Conservation (phyloP, 1,140 invertebrate species). For the Temnothorax longispinosus region DNA sequence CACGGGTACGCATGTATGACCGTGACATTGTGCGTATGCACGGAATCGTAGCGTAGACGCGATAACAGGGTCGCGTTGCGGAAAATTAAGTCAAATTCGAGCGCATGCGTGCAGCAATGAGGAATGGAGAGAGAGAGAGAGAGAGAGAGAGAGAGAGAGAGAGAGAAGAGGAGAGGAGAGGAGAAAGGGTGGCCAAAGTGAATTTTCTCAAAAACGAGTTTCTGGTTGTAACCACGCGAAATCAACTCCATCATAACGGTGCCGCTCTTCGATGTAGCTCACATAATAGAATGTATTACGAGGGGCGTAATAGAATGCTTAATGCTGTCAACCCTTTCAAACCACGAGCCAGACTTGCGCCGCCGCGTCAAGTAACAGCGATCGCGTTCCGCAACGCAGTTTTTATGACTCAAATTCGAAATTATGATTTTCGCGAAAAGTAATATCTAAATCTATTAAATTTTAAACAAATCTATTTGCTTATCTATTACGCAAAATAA, state of each 20-base stretch:
- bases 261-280: not conserved
- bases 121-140: not conserved
- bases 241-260: not conserved
- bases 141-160: not conserved
- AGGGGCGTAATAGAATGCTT: conserved; percentile 44
- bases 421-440: not conserved
- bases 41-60: conserved; percentile 5
- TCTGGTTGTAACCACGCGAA: not conserved
- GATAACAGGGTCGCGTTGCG: conserved; percentile 32
- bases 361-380: not conserved
- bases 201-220: conserved; percentile 47
- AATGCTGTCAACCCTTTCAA: conserved; percentile 20
- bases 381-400: not conserved
- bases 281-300: conserved; percentile 47
- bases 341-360: not conserved
- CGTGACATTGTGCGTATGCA: conserved; percentile 46
- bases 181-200: not conserved
- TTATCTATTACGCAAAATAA: not conserved
- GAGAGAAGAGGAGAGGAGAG: too few relatives aligned
- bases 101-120: conserved; percentile 19
- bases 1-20: conserved; percentile 36
- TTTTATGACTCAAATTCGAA: not conserved
- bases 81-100: conserved; percentile 44
- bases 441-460: not conserved
- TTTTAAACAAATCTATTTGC: not conserved